Evolutionary conservation across 2,113 vertebrate species (phyloP), one percentile per base, ranked within the genome.

Genomic region (Lanius collurio): DNA sequence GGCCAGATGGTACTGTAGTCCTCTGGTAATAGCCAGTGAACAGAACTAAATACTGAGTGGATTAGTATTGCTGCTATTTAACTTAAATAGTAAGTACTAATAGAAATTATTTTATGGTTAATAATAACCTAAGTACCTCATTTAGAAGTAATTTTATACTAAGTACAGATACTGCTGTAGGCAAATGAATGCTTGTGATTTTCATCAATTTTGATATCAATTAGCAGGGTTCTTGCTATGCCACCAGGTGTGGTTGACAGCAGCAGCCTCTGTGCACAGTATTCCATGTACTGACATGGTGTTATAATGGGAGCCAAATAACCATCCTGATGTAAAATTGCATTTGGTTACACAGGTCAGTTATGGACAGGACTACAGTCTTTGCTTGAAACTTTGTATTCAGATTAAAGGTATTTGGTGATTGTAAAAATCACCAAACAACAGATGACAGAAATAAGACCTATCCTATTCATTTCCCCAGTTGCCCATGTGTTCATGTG

Each of bases 401-500:
- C 56, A 83, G 37, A 20, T 42, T 13, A 83, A 60, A 77, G 10
- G 3, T 41, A 8, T 71, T 78, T 57, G 28, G 28, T 95, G 86
- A 7, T 23, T 64, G 27, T 52, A 26, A 26, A 10, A 7, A 27
- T 65, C 20, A 22, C 14, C 18, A 50, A 37, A 19, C 31, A 49
- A 33, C 2, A 0, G 19, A n/a, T 89, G 30, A 42, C 23, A 69
- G 39, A 77, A 77, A 6, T 33, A 47, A 84, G 35, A 28, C 10
- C 10, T 47, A 2, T 59, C 7, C 35, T 50, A 0, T 70, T 20
- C 1, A 4, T 73, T 71, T 87, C 9, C 12, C 4, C 39, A 30
- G 62, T 15, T 82, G 11, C 18, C 30, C 6, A 0, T 39, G 33
- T 27, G 9, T 52, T 7, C 0, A 0, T 50, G 13, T 59, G 3